Evolutionary conservation across 2,797 vertebrate species (phyloP), one percentile per base, ranked within the genome.

Genomic region (Nyctalus aviator): DNA sequence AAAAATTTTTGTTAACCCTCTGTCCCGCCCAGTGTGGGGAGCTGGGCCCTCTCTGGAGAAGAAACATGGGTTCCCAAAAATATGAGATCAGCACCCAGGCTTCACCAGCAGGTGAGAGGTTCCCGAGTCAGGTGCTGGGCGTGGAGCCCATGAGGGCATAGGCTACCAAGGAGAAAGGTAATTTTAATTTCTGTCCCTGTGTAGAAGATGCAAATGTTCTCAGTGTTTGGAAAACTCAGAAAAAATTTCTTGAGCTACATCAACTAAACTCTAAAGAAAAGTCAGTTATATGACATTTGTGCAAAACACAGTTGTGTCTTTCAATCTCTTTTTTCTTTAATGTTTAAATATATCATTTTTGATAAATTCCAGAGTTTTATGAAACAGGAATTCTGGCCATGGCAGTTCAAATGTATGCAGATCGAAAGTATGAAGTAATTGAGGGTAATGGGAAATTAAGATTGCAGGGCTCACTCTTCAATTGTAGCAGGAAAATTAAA

Each of bases 401-500:
- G 41, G 69, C 30, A 93, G 46, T 91, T 94, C 83, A 94, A 88
- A 95, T 7, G 21, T 88, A 87, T 25, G 3, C 73, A 87, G 48
- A n/a, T 96, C 77, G 66, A 88, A 95, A 92, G 41, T 90, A 85
- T 55, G 53, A 94, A 87, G n/a, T 93, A 85, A 89, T 94, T 94
- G 35, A 93, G 44, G 59, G 59, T 84, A 95, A 68, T 87, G 66
- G 37, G 21, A 93, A 96, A 94, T 94, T 95, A 95, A 94, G 64
- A 92, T 90, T 84, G n/a, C 66, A 84, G 53, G 46, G 21, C 72
- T 96, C 62, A 84, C 79, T 94, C 78, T 94, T 94, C 72, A 95
- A 46, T 84, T 86, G 44, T 93, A 93, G 55, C 25, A 95, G 44
- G 95, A 86, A 91, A 96, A 50, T 93, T 88, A 97, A 97, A 97